Conservation (phyloP, 1,140 invertebrate genomes). For the Philaenus spumarius region DNA sequence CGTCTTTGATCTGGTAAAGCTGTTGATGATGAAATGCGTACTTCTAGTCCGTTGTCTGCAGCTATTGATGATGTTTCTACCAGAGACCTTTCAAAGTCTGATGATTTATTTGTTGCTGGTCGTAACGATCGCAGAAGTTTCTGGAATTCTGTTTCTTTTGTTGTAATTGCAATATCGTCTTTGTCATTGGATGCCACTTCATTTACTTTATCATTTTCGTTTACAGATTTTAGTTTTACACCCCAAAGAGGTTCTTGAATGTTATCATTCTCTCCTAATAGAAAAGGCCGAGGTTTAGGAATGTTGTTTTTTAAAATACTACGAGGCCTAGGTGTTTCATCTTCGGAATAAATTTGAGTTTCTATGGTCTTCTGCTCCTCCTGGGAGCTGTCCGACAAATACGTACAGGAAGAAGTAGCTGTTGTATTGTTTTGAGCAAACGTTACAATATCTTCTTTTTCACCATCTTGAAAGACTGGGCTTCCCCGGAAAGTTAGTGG, state of each 20-base stretch:
- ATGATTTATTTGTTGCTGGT: slow-evolving; percentile 22
- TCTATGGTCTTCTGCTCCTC: not conserved
- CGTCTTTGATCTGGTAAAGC: slow-evolving; percentile 29
- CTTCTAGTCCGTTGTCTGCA: slow-evolving; percentile 28
- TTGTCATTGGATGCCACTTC: no score
- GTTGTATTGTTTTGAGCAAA: not conserved
- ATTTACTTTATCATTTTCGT: slow-evolving; percentile 26
- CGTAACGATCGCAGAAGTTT: slow-evolving; percentile 36
- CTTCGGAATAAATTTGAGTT: slow-evolving; percentile 30
- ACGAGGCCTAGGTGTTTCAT: slow-evolving; percentile 48
- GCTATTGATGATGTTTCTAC: slow-evolving; percentile 17
- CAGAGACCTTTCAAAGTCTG: not conserved
- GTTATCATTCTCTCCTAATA: slow-evolving; percentile 53
- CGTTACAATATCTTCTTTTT: not conserved
- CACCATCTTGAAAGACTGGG: not conserved
- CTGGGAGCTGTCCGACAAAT: no score
- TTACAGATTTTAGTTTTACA: slow-evolving; percentile 38
- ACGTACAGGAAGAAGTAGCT: not conserved
- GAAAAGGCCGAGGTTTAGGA: slow-evolving; percentile 58
- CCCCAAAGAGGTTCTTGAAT: slow-evolving; percentile 43
- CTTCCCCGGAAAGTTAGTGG: not conserved
- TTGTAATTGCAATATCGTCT: not conserved
- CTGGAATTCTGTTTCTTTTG: slow-evolving; percentile 37
- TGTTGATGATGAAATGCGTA: slow-evolving; percentile 24
- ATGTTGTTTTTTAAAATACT: slow-evolving; percentile 66